A percentile compares a stretch with the other conserved stretches of the same genome.
phyloP scores from a whole-genome alignment of 2,797 vertebrate species.

The Enteromius mattozi region DNA sequence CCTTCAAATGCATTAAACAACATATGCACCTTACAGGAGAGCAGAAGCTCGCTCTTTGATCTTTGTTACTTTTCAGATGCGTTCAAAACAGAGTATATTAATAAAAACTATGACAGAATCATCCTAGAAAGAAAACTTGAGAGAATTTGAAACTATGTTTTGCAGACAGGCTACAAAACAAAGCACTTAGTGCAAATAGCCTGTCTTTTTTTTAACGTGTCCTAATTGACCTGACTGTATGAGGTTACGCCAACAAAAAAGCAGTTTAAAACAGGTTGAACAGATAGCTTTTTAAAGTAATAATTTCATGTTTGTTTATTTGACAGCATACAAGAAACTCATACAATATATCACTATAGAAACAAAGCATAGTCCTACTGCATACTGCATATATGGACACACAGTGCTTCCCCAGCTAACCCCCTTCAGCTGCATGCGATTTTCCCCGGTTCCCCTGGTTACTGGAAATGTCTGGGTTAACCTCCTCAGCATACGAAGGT shows the following conservation, averaged over 20 bases:
- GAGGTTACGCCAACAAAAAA: not conserved
- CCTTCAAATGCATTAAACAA: too few species aligned
- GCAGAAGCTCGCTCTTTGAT: too few species aligned
- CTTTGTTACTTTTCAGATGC: too few species aligned
- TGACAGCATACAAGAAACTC: not conserved
- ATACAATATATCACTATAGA: not conserved
- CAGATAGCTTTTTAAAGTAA: not conserved
- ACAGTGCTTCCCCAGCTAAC: not conserved
- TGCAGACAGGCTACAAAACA: not conserved
- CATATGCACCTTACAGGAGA: too few species aligned
- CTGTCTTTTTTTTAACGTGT: not conserved
- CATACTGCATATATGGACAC: not conserved
- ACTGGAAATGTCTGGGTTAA: constrained; percentile 4
- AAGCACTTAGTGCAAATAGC: too few species aligned
- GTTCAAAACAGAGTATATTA: too few species aligned
- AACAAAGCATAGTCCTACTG: not conserved
- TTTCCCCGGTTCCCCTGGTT: not conserved
- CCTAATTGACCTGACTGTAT: not conserved
- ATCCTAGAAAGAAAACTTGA: too few species aligned
- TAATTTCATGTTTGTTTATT: not conserved
- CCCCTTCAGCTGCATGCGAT: not conserved
- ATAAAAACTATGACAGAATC: too few species aligned
- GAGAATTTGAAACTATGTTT: too few species aligned
- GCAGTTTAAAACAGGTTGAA: not conserved
- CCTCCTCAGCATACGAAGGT: constrained; percentile 3